phyloP scores from a whole-genome alignment of 92 coral and sea anemone species.

The Porites cylindrica region DNA sequence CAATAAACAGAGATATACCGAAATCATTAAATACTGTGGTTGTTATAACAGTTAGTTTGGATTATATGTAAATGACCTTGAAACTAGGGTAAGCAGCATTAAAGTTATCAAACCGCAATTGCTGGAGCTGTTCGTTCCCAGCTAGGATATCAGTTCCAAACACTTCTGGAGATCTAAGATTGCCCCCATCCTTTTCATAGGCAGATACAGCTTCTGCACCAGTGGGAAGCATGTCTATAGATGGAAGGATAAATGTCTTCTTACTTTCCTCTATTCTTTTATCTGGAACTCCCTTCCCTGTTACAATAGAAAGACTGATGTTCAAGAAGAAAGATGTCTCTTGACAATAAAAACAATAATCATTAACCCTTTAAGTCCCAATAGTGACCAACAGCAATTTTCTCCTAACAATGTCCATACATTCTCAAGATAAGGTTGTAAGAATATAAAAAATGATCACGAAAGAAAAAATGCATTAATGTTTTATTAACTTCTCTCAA shows the following conservation, averaged over 20 bases:
- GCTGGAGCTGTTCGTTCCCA: slow-evolving; percentile 31
- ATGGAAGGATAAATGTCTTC: slow-evolving; percentile 41
- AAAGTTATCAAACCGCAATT: slow-evolving; percentile 25
- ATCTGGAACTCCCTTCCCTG: slow-evolving; percentile 59
- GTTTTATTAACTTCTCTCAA: too few species aligned
- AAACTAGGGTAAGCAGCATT: slow-evolving; percentile 40
- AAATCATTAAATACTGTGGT: not conserved
- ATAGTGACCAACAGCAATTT: too few species aligned
- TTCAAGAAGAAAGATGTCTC: not conserved
- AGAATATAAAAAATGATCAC: too few species aligned
- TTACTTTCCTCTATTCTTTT: slow-evolving; percentile 40
- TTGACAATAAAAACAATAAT: too few species aligned
- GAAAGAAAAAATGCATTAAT: too few species aligned
- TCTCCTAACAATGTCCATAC: too few species aligned
- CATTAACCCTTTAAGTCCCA: too few species aligned
- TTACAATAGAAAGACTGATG: not conserved
- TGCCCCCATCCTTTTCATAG: slow-evolving; percentile 46
- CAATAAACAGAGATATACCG: too few species aligned
- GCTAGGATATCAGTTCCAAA: slow-evolving; percentile 38
- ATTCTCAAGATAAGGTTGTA: too few species aligned
- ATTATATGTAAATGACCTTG: slow-evolving; percentile 43
- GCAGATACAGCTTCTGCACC: slow-evolving; percentile 46
- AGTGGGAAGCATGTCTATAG: slow-evolving; percentile 45
- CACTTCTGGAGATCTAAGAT: slow-evolving; percentile 32
- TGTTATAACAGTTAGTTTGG: slow-evolving; percentile 23